Conservation (phyloP, 2,797 vertebrate genomes). For the Microcaecilia unicolor region DNA sequence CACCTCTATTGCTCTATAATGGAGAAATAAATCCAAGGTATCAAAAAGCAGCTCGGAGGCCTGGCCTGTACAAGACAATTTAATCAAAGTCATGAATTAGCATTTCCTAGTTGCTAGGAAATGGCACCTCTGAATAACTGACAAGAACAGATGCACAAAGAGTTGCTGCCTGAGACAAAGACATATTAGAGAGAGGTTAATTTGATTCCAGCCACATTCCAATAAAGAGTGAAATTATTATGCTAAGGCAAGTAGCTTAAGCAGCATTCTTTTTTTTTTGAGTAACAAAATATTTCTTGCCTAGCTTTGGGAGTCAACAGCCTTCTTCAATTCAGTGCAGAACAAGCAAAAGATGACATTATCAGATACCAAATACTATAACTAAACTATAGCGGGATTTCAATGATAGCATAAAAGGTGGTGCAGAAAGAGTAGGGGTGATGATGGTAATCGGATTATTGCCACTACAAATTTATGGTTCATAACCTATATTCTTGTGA, state of each 20-base stretch:
- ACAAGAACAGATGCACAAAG: conserved; percentile 17
- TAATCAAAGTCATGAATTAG: conserved; percentile 39
- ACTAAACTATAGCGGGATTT: no score
- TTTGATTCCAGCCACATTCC: conserved; percentile 38
- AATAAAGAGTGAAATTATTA: conserved; percentile 34
- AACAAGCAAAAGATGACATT: no score
- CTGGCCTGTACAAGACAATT: conserved; percentile 28
- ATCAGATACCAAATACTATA: no score
- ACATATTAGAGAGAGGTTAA: conserved; percentile 47
- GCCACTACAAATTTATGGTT: no score
- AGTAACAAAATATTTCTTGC: no score
- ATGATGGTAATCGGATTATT: no score
- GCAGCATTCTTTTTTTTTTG: background rate
- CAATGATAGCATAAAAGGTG: no score
- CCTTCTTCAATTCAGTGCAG: no score
- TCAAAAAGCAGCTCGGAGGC: conserved; percentile 26
- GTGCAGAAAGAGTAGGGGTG: no score
- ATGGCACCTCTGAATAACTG: conserved; percentile 37
- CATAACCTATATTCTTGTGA: no score
- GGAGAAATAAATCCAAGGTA: conserved; percentile 37
- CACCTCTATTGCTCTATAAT: conserved; percentile 27
- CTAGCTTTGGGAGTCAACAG: no score
- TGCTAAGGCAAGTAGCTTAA: background rate
- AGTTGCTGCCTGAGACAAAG: conserved; percentile 30
- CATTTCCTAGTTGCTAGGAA: conserved; percentile 40